Conservation (phyloP, 2,797 vertebrate genomes). For the Lagodon rhomboides region DNA sequence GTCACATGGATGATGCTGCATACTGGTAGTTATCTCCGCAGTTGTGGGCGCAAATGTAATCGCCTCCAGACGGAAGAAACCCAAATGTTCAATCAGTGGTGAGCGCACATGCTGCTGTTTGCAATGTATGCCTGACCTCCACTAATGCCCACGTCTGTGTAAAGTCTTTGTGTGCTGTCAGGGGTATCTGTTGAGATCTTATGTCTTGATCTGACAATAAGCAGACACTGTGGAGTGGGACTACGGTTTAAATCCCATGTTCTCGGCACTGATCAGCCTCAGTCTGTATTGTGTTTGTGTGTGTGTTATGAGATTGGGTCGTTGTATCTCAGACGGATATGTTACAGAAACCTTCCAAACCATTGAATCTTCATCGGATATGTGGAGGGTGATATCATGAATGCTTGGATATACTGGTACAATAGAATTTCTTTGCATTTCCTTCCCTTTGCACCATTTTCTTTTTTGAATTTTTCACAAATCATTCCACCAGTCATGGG, state of each 20-base stretch:
- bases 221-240: background rate
- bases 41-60: slow-evolving; percentile 6
- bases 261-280: slow-evolving; percentile 11
- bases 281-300: background rate
- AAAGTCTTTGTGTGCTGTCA: background rate
- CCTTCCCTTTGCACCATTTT: background rate
- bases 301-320: background rate
- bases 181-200: background rate
- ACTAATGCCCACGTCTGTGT: background rate
- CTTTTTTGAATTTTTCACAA: background rate
- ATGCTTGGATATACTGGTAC: background rate
- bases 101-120: background rate
- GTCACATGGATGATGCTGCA: slow-evolving; percentile 31
- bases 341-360: background rate
- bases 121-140: slow-evolving; percentile 1
- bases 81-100: slow-evolving; percentile 1
- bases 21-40: slow-evolving; percentile 1
- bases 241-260: background rate
- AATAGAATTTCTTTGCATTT: background rate
- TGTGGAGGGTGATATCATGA: background rate
- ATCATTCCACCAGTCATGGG: background rate
- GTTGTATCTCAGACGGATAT: background rate
- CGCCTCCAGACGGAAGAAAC: background rate
- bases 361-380: background rate
- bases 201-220: slow-evolving; percentile 7